Evolutionary conservation across 2,888 invertebrate species (phyloP).

Genomic region (Aphidoletes aphidimyza): DNA sequence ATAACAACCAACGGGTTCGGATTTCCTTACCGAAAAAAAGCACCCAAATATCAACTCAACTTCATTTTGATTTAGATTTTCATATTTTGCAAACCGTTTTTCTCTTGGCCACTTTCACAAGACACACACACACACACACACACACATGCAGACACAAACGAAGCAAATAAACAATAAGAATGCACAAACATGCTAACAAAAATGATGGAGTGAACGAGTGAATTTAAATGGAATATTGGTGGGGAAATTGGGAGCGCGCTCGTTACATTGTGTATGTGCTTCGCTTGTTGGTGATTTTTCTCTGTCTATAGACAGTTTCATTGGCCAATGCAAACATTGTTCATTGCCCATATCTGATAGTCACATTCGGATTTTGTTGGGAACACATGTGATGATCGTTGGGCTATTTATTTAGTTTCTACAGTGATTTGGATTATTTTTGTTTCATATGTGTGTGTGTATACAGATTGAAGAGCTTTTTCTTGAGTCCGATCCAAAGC

Average conservation of each 20-base stretch:
- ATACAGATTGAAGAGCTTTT: too few relatives aligned
- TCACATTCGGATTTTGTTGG: not conserved
- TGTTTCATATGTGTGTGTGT: not conserved
- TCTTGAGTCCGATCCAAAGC: too few relatives aligned
- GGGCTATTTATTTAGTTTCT: slow-evolving; percentile 1
- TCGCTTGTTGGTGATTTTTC: not conserved
- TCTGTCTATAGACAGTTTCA: not conserved
- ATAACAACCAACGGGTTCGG: not conserved
- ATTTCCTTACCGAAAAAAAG: not conserved
- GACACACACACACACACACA: too few relatives aligned
- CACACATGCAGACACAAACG: too few relatives aligned
- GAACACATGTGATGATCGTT: slow-evolving; percentile 5
- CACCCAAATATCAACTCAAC: not conserved
- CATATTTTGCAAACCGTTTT: not conserved
- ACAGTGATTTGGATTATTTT: not conserved
- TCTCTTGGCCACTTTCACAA: not conserved
- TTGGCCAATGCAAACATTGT: not conserved
- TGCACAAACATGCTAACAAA: not conserved
- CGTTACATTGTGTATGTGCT: not conserved
- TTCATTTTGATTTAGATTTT: slow-evolving; percentile 11
- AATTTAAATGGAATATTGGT: not conserved
- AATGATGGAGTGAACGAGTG: slow-evolving; percentile 40
- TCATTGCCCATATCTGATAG: not conserved
- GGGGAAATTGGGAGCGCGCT: not conserved
- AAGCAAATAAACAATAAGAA: not conserved